phyloP scores from a whole-genome alignment of 2,888 invertebrate genomes.

The Napeogenes inachia region DNA sequence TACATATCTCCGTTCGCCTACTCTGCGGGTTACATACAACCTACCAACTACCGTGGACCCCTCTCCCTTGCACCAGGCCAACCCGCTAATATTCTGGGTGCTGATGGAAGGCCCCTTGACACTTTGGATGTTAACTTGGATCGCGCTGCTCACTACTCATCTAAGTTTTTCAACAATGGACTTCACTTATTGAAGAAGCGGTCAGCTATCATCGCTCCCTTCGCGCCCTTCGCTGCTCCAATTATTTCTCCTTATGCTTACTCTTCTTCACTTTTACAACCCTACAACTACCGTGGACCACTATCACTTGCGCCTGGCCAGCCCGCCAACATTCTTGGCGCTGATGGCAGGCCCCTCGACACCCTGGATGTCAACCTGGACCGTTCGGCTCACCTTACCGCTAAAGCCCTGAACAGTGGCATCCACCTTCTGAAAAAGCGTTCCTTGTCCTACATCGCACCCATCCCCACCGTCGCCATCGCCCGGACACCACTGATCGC shows the following conservation, averaged over 20 bases:
- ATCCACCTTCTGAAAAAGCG: conserved; percentile 53
- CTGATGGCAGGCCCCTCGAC: conserved; percentile 67
- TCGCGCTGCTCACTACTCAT: conserved; percentile 62
- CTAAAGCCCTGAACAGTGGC: conserved; percentile 54
- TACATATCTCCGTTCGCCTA: conserved; percentile 38
- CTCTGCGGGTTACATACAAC: conserved; percentile 42
- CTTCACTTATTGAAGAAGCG: conserved; percentile 55
- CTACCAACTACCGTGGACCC: conserved; percentile 59
- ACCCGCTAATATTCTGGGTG: conserved; percentile 62
- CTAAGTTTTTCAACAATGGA: conserved; percentile 52
- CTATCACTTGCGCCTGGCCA: conserved; percentile 66
- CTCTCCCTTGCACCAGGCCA: conserved; percentile 67
- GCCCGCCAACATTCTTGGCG: conserved; percentile 63
- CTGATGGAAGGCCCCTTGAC: conserved; percentile 67
- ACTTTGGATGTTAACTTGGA: conserved; percentile 68
- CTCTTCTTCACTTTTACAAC: conserved; percentile 35
- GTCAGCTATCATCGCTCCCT: conserved; percentile 29
- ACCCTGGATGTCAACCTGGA: conserved; percentile 69
- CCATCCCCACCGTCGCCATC: conserved; percentile 33
- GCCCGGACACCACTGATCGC: conserved; percentile 36
- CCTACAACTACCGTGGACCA: conserved; percentile 59
- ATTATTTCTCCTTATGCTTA: conserved; percentile 26
- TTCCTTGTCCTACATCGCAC: conserved; percentile 39
- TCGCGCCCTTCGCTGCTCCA: conserved; percentile 28
- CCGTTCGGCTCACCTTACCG: conserved; percentile 63